Base-by-base conservation (phyloP, 2,888 invertebrate species). In the Eilema caniola region DNA sequence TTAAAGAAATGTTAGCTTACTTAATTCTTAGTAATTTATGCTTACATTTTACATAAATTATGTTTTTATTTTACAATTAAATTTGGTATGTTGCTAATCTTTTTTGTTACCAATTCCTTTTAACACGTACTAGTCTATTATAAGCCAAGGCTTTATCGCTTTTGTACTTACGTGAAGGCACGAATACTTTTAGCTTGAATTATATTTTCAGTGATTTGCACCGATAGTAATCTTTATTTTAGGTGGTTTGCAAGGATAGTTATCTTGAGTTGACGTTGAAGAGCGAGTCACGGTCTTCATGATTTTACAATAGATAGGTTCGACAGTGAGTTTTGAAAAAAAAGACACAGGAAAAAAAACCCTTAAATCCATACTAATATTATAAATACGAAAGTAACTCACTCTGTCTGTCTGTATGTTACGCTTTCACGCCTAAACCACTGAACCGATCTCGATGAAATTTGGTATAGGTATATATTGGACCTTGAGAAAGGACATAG, bases 1-100 rank as follows among this genome's bases (percentile, higher is more conserved):
- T 62, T 76, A 71, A 80, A 80, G 78, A 80, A 77, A 83, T 81
- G 69, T 74, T 73, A 62, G 66, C 75, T 79, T 72, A 75, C 68
- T 62, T 72, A 72, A 75, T 72, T 63, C 10, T 28, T 14, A 67
- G 31, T 76, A 63, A 70, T 72, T 66, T 47, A 72, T 74, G 56
- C n/a, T 31, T 41, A n/a, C n/a, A 24, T 16, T 69, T 60, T 62
- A 62, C 23, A 65, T 65, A 68, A 63, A 57, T 24, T 66, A 24
- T 20, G 57, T 53, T 66, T 70, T 59, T 63, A 25, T 62, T 11
- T 62, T 67, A 25, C 20, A 66, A 25, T 66, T 37, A 12, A 37
- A n/a, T 65, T 47, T 20, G 5, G 57, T 60, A 65, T 62, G 25
- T 59, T 8, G 23, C 25, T 56, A 63, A 41, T 66, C 4, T 33